Base-by-base conservation (phyloP, 2,113 vertebrate species). In the Vulpes vulpes region DNA sequence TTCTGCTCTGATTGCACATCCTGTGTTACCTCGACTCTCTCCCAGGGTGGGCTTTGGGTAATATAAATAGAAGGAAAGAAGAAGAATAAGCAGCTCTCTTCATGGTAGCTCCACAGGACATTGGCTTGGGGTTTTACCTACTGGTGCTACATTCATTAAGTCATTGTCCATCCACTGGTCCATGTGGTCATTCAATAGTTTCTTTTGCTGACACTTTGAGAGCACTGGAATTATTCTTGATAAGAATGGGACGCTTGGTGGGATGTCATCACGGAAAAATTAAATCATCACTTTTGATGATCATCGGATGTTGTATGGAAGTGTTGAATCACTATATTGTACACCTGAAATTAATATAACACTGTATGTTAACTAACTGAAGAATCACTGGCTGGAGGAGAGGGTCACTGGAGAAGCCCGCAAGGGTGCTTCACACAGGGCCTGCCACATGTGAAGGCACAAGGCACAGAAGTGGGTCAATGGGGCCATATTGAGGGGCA, bases 51-150 rank as follows among this genome's bases (percentile, higher is more conserved):
- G 51, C 49, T 38, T 57, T 12, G 6, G n/a, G 64, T 27, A 4
- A 43, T 43, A 64, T 19, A 84, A 65, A 10, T 5, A 43, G 38
- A 64, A 20, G 3, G 16, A 11, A 11, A 49, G 38, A 19, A 64
- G 16, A 49, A 22, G 81, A 84, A 64, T 5, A 38, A 10, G 5
- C 15, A 20, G 38, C 38, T 64, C 38, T 20, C 60, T 25, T 62
- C 23, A 3, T 3, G 10, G 60, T 6, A 4, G 59, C 53, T 11
- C 38, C 3, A 2, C 0, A 14, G 43, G 27, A 5, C 1, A 1
- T 51, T 16, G 59, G 35, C 55, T 38, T 60, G 17, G 10, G 19
- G 38, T 27, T 22, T 51, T 14, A 51, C 19, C 62, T 9, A 17
- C 23, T 15, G 30, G 64, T 11, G 8, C 64, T n/a, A 2, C 12